Percentiles rank a stretch among this genome's conserved stretches.
Conservation (phyloP, 23 tunicate species). For the Oikopleura vanhoeffeni region DNA sequence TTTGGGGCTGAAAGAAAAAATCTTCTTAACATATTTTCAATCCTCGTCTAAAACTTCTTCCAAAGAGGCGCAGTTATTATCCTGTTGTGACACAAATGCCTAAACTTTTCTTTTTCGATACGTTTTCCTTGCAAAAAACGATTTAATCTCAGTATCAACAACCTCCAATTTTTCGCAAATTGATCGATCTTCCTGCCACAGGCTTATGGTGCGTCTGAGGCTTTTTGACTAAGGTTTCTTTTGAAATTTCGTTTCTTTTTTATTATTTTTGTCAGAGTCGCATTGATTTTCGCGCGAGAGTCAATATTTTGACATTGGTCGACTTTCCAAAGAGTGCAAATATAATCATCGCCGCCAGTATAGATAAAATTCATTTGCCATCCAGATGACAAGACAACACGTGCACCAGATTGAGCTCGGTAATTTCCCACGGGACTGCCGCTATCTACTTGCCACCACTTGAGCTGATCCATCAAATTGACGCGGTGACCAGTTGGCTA, state of each 20-base stretch:
- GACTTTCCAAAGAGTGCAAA: not conserved
- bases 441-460: not conserved
- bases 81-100: not conserved
- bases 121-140: too few relatives aligned
- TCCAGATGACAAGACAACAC: not conserved
- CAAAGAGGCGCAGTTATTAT: too few relatives aligned
- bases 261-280: not conserved
- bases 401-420: not conserved
- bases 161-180: too few relatives aligned
- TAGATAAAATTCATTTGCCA: not conserved
- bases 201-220: too few relatives aligned
- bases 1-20: too few relatives aligned
- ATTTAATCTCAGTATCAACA: too few relatives aligned
- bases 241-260: too few relatives aligned
- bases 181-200: too few relatives aligned
- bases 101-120: too few relatives aligned
- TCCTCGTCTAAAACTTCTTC: too few relatives aligned
- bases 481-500: not conserved
- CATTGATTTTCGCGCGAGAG: not conserved
- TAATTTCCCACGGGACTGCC: not conserved
- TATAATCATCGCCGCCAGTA: not conserved
- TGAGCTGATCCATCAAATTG: not conserved
- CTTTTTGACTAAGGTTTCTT: too few relatives aligned
- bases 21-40: too few relatives aligned
- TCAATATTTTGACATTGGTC: not conserved